Percentiles rank a stretch among this genome's conserved stretches.
Evolutionary conservation across 2,113 vertebrate genomes (phyloP).

Genomic region (Xiphias gladius): DNA sequence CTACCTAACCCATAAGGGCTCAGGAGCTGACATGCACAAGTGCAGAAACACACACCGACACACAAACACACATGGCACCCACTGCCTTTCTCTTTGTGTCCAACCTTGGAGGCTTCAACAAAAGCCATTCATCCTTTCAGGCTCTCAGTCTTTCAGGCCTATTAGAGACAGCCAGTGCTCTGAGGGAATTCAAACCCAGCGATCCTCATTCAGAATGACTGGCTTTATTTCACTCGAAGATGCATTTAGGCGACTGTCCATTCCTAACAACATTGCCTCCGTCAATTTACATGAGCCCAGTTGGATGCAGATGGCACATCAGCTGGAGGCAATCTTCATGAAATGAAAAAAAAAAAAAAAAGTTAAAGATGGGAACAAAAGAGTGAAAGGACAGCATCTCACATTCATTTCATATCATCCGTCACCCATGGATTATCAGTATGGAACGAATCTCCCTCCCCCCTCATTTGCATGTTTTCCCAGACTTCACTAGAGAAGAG

Average conservation of each 20-base stretch:
- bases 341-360: constrained; percentile 10
- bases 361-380: constrained; percentile 25
- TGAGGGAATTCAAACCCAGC: constrained; percentile 66
- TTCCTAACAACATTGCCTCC: constrained; percentile 31
- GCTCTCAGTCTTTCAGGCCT: constrained; percentile 70
- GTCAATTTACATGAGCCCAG: constrained; percentile 41
- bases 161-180: constrained; percentile 64
- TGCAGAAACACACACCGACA: constrained; percentile 33
- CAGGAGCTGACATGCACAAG: constrained; percentile 43
- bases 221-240: constrained; percentile 48
- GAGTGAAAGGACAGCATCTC: constrained; percentile 15
- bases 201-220: constrained; percentile 53
- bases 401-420: constrained; percentile 60
- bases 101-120: constrained; percentile 74
- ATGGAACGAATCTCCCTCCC: constrained; percentile 44
- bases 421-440: constrained; percentile 56
- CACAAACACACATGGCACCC: constrained; percentile 45
- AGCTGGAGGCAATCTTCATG: neutral
- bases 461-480: constrained; percentile 72
- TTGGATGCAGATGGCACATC: constrained; percentile 11
- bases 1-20: constrained; percentile 60
- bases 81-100: constrained; percentile 71
- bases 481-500: constrained; percentile 38
- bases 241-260: constrained; percentile 39
- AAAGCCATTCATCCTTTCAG: constrained; percentile 80